Conservation (phyloP, 1,140 invertebrate genomes). For the Danaus melanippus region DNA sequence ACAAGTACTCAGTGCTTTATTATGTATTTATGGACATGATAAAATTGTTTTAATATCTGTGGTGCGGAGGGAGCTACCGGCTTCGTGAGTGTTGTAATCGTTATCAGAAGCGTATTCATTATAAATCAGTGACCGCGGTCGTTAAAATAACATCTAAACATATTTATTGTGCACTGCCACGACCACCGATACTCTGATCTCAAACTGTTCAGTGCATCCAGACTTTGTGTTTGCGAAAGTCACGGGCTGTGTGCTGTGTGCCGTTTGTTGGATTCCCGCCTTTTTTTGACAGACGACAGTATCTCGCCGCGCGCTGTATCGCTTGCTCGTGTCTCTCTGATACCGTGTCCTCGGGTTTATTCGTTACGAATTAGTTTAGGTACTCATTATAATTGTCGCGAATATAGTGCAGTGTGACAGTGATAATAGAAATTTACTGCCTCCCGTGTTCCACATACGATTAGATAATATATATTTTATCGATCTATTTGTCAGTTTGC, state of each 20-base stretch:
- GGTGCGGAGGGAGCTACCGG: no score
- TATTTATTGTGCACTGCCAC: no score
- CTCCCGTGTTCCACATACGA: conserved; percentile 22
- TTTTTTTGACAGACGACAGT: conserved; percentile 35
- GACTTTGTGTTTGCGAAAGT: no score
- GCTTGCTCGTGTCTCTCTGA: conserved; percentile 21
- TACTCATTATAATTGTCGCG: conserved; percentile 21
- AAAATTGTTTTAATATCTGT: no score
- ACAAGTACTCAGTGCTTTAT: no score
- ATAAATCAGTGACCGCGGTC: no score
- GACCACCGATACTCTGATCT: no score
- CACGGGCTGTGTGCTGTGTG: neutral
- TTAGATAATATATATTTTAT: conserved; percentile 31
- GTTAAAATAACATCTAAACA: no score
- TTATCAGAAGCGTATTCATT: no score
- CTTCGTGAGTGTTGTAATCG: no score
- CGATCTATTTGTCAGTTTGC: conserved; percentile 20
- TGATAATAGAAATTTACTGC: conserved; percentile 41
- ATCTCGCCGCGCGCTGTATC: conserved; percentile 20
- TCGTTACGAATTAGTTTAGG: conserved; percentile 13
- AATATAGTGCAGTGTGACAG: conserved; percentile 40
- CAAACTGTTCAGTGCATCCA: no score
- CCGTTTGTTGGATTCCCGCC: conserved; percentile 27
- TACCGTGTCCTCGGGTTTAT: conserved; percentile 11
- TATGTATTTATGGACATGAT: no score